Conservation (phyloP, 1,140 invertebrate species). For the Agraylea sexmaculata region DNA sequence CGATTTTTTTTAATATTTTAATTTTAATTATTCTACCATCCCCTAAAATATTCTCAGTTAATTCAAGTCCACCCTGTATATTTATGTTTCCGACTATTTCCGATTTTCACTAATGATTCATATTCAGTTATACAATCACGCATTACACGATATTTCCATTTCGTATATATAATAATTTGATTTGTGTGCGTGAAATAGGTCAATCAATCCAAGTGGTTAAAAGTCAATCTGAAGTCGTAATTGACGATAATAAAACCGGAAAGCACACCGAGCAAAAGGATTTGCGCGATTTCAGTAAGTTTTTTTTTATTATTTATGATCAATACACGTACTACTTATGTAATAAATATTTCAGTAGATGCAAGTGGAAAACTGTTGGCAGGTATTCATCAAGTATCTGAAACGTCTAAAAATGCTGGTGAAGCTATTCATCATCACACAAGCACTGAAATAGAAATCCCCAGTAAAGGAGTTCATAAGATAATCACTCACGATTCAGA, state of each 20-base stretch:
- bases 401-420: constrained; percentile 26
- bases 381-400: constrained; percentile 34
- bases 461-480: constrained; percentile 32
- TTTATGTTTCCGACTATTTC: too few species aligned
- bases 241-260: constrained; percentile 18
- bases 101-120: too few species aligned
- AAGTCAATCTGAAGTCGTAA: constrained; percentile 13
- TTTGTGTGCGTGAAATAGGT: too few species aligned
- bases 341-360: constrained; percentile 26
- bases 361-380: constrained; percentile 38
- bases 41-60: too few species aligned
- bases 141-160: too few species aligned
- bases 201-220: constrained; percentile 15
- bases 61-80: too few species aligned
- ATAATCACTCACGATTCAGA: constrained; percentile 21
- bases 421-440: constrained; percentile 30
- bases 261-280: constrained; percentile 17
- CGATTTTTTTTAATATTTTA: too few species aligned
- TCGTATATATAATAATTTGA: too few species aligned
- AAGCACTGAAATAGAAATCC: constrained; percentile 36
- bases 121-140: too few species aligned
- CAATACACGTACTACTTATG: too few species aligned
- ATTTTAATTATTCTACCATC: too few species aligned
- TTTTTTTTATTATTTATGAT: background rate
- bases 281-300: constrained; percentile 17